Conservation (phyloP, 2,113 vertebrate species). For the Cygnus atratus region DNA sequence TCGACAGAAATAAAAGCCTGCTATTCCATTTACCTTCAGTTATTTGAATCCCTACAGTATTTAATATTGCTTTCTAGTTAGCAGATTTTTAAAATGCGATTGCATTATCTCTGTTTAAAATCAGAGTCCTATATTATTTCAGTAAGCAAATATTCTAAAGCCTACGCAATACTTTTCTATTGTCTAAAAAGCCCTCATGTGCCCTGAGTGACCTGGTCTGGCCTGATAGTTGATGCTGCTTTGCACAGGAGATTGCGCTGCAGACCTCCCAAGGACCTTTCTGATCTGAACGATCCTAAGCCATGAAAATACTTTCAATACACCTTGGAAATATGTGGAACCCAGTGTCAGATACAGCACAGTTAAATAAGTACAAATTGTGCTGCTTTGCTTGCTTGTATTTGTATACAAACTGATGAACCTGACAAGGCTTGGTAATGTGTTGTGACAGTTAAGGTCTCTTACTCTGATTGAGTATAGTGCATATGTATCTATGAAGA, state of each 20-base stretch:
- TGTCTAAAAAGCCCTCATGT: not conserved
- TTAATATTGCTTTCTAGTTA: not conserved
- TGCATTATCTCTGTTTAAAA: not conserved
- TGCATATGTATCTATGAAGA: not conserved
- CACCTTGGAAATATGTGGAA: not conserved
- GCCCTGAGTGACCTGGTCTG: not conserved
- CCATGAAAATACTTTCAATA: not conserved
- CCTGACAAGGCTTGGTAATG: not conserved
- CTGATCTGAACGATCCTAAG: not conserved
- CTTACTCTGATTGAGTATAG: constrained; percentile 7
- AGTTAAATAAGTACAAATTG: not conserved
- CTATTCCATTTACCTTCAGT: not conserved
- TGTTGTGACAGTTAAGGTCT: not conserved
- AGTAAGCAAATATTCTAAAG: not conserved
- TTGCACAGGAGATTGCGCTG: not conserved
- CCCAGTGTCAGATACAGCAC: not conserved
- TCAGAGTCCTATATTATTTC: not conserved
- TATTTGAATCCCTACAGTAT: not conserved
- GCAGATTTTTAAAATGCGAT: not conserved
- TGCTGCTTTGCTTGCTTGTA: not conserved
- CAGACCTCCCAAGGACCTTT: not conserved
- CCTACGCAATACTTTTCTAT: not conserved
- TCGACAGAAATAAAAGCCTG: not conserved
- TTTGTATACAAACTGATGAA: not conserved
- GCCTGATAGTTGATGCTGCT: not conserved